Evolutionary conservation across 1,140 invertebrate species (phyloP).

Genomic region (Brachionus rubens): DNA sequence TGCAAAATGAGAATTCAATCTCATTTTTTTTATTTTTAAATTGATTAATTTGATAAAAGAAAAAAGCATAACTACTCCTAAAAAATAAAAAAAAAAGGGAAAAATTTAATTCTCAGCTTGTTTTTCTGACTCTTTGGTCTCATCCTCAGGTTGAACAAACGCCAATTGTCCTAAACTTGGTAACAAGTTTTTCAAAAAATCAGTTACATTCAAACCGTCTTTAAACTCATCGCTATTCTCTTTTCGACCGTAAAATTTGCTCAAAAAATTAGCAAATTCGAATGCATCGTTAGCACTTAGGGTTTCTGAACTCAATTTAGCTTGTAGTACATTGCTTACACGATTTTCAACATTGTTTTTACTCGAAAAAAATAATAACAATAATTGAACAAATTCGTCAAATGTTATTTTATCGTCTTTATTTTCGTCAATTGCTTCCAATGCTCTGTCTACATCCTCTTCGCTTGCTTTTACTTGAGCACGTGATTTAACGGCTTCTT

Average conservation of each 20-base stretch:
- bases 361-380: slow-evolving; percentile 41
- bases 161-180: slow-evolving; percentile 2
- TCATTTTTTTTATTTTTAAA: too few relatives aligned
- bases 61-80: too few relatives aligned
- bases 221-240: background rate
- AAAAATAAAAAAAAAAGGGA: background rate
- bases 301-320: background rate
- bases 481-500: background rate
- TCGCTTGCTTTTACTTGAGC: slow-evolving; percentile 16
- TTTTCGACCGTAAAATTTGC: slow-evolving; percentile 14
- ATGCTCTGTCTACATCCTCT: background rate
- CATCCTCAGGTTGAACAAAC: background rate
- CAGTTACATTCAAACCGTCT: slow-evolving; percentile 3
- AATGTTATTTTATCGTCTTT: slow-evolving; percentile 34
- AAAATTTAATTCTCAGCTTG: background rate
- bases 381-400: slow-evolving; percentile 19
- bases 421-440: slow-evolving; percentile 19
- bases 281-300: slow-evolving; percentile 2
- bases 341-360: slow-evolving; percentile 20
- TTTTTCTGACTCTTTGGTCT: background rate
- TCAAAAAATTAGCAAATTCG: slow-evolving; percentile 34
- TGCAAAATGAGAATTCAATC: too few relatives aligned
- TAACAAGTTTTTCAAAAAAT: slow-evolving; percentile 5
- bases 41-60: too few relatives aligned
- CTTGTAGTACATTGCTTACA: background rate